phyloP scores from a whole-genome alignment of 2,797 vertebrate species.

The Eremophila alpestris region DNA sequence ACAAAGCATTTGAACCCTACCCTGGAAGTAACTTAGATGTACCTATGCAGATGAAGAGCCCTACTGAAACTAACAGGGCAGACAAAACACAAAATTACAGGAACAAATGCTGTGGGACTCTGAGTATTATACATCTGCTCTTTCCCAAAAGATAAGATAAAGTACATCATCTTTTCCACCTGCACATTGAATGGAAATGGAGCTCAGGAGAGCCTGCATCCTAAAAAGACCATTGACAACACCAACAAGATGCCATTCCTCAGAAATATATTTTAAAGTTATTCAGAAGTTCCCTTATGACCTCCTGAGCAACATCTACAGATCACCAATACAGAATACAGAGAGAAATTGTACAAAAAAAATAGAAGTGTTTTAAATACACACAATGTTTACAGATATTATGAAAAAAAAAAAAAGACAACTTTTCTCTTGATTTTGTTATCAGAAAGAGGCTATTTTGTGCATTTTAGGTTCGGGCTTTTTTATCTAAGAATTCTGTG shows the following conservation, averaged over 20 bases:
- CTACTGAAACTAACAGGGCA: background rate
- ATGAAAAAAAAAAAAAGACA: background rate
- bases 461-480: background rate
- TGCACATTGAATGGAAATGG: background rate
- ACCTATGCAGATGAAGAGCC: background rate
- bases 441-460: background rate
- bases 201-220: background rate
- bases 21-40: background rate
- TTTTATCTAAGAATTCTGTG: slow-evolving; percentile 16
- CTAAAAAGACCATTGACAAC: background rate
- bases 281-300: background rate
- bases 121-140: background rate
- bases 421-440: background rate
- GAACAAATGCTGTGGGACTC: background rate
- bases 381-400: background rate
- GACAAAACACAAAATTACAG: background rate
- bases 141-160: background rate
- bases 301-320: background rate
- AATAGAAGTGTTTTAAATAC: rapidly evolving
- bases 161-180: background rate
- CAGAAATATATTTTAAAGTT: background rate
- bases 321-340: background rate
- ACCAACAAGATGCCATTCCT: background rate
- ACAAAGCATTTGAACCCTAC: background rate
- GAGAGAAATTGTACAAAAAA: background rate